phyloP scores from a whole-genome alignment of 2,113 vertebrate genomes.

The Rhabdomys dilectus region DNA sequence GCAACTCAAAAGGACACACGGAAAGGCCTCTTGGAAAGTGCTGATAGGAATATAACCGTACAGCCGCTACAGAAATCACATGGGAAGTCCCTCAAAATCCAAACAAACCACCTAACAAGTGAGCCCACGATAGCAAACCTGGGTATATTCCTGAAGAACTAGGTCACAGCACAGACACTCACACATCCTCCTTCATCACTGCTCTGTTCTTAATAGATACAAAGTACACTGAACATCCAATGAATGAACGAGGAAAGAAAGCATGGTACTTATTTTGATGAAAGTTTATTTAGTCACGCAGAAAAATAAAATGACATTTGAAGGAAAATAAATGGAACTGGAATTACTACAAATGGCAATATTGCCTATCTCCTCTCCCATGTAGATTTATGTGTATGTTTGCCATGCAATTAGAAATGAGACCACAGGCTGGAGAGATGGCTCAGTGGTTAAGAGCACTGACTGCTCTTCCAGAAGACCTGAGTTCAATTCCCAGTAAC shows the following conservation, averaged over 20 bases:
- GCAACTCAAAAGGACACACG: background rate
- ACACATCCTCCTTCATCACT: background rate
- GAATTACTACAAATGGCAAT: background rate
- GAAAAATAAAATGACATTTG: background rate
- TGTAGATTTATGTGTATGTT: background rate
- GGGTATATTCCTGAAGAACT: background rate
- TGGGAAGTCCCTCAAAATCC: background rate
- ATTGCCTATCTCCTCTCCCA: background rate
- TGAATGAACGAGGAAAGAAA: background rate
- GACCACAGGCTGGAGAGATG: too few relatives aligned
- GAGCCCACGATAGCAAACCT: background rate
- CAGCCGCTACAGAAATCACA: background rate
- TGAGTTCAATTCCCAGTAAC: too few relatives aligned
- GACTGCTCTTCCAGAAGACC: too few relatives aligned
- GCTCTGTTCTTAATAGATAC: background rate
- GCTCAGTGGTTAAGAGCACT: too few relatives aligned
- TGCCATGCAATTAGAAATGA: background rate
- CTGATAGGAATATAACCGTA: background rate
- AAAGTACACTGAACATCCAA: background rate
- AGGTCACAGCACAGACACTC: background rate
- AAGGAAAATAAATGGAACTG: background rate
- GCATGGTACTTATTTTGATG: background rate
- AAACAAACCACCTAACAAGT: background rate
- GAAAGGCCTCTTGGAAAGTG: background rate
- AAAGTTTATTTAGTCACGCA: background rate